A percentile compares a stretch with the other conserved stretches of the same genome.
phyloP scores from a whole-genome alignment of 2,888 invertebrate species.

The Limenitis camilla region DNA sequence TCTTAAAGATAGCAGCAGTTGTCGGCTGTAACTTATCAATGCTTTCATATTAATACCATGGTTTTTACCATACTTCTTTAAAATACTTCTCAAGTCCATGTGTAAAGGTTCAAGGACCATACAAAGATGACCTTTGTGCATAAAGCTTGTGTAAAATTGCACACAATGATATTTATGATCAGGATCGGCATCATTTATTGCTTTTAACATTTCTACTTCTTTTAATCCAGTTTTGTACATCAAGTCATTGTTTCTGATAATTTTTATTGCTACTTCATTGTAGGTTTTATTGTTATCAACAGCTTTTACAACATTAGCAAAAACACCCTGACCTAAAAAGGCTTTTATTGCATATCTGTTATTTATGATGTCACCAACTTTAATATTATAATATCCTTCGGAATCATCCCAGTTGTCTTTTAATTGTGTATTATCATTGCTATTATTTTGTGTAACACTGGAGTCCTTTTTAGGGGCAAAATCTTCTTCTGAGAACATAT shows the following conservation, averaged over 20 bases:
- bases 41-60: slow-evolving; percentile 97
- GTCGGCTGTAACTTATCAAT: slow-evolving; percentile 95
- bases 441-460: slow-evolving; percentile 38
- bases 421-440: slow-evolving; percentile 86
- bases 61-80: slow-evolving; percentile 98
- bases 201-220: slow-evolving; percentile 93
- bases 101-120: slow-evolving; percentile 97
- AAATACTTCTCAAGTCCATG: slow-evolving; percentile 90
- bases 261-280: slow-evolving; percentile 96
- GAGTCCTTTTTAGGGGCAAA: slow-evolving; percentile 80
- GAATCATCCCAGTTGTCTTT: slow-evolving; percentile 99
- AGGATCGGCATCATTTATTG: slow-evolving; percentile 95
- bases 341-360: slow-evolving; percentile 94
- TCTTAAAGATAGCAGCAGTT: slow-evolving; percentile 92
- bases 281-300: slow-evolving; percentile 88
- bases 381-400: slow-evolving; percentile 96
- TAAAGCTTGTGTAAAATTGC: slow-evolving; percentile 89
- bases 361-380: slow-evolving; percentile 90
- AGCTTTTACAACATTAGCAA: slow-evolving; percentile 96
- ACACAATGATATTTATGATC: slow-evolving; percentile 97
- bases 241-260: slow-evolving; percentile 98
- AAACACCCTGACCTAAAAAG: slow-evolving; percentile 98
- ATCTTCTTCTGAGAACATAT: slow-evolving; percentile 94
- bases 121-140: slow-evolving; percentile 98
- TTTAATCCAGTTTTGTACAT: slow-evolving; percentile 99